phyloP scores from a whole-genome alignment of 2,888 invertebrate genomes.

The Microctonus brassicae region DNA sequence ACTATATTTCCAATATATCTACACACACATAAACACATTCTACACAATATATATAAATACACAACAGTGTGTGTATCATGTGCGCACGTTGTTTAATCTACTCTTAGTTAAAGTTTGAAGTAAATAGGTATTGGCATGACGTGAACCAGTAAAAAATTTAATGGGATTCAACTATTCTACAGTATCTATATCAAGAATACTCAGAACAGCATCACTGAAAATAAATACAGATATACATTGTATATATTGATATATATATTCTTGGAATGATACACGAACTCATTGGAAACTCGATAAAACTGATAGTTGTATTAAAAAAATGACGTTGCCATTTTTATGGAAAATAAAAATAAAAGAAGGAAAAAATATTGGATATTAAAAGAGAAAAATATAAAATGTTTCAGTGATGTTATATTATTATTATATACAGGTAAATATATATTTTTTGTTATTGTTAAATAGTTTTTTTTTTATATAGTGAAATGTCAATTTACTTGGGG shows the following conservation, averaged over 20 bases:
- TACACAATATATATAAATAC: constrained; percentile 8
- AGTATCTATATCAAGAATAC: not conserved
- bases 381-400: no score
- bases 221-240: not conserved
- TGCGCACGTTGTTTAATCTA: constrained; percentile 12
- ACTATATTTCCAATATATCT: not conserved
- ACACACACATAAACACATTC: not conserved
- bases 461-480: not conserved
- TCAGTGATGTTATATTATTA: no score
- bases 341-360: not conserved
- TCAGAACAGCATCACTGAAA: not conserved
- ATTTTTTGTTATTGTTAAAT: not conserved
- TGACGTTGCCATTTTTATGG: not conserved
- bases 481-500: not conserved
- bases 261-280: no score
- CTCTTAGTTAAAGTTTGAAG: constrained; percentile 13
- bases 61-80: not conserved
- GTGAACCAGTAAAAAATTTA: not conserved
- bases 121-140: not conserved
- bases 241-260: not conserved
- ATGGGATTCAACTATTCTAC: not conserved
- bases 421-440: no score
- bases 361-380: no score
- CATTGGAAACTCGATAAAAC: not conserved
- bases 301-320: not conserved